Evolutionary conservation across 2,888 invertebrate genomes (phyloP).

Genomic region (Rhamphomyia laevipes): DNA sequence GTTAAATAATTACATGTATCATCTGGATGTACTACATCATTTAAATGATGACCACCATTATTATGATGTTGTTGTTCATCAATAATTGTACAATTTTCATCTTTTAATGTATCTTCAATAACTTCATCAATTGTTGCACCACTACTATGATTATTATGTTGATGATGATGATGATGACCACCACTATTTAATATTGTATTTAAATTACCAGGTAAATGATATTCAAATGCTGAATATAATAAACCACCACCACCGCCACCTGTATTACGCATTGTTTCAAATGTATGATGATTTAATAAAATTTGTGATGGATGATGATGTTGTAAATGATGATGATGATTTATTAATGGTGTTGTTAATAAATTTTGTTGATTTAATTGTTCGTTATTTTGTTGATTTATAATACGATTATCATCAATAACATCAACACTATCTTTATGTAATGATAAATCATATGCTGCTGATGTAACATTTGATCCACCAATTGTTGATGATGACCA

Average conservation of each 20-base stretch:
- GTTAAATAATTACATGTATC: slow-evolving; percentile 29
- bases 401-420: slow-evolving; percentile 1
- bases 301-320: slow-evolving; percentile 13
- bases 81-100: slow-evolving; percentile 28
- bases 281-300: slow-evolving; percentile 10
- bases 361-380: slow-evolving; percentile 14
- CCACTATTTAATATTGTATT: too few species aligned
- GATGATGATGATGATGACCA: too few species aligned
- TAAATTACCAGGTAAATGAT: too few species aligned
- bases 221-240: too few species aligned
- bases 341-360: slow-evolving; percentile 19
- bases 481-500: too few species aligned
- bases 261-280: neutral
- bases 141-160: neutral
- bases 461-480: neutral
- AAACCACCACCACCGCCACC: neutral
- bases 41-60: slow-evolving; percentile 21
- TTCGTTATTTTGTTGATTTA: slow-evolving; percentile 18
- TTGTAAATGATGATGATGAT: slow-evolving; percentile 18
- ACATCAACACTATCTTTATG: slow-evolving; percentile 12
- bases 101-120: slow-evolving; percentile 37
- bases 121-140: slow-evolving; percentile 31
- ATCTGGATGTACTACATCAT: slow-evolving; percentile 14
- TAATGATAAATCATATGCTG: slow-evolving; percentile 13
- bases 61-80: slow-evolving; percentile 32